phyloP scores from a whole-genome alignment of 2,113 vertebrate genomes.

The Sminthopsis crassicaudata region DNA sequence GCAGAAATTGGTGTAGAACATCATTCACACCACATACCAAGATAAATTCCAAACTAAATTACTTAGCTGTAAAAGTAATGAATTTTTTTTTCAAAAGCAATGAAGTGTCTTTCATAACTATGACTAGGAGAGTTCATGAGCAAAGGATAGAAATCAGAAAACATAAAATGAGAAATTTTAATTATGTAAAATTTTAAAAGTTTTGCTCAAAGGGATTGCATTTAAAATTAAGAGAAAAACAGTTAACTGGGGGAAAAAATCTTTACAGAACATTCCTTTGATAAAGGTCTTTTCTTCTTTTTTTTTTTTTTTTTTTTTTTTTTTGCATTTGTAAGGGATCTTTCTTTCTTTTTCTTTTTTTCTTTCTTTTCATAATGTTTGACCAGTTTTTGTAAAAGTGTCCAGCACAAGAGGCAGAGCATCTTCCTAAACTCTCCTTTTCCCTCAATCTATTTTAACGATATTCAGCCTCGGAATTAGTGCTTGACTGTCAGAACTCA shows the following conservation, averaged over 20 bases:
- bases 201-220: neutral
- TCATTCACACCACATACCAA: neutral
- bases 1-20: neutral
- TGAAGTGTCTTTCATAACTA: neutral
- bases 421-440: too few species aligned
- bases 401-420: too few species aligned
- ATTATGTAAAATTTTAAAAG: too few species aligned
- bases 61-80: neutral
- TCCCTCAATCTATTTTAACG: too few species aligned
- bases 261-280: neutral
- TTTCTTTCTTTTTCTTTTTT: neutral
- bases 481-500: too few species aligned
- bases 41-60: neutral
- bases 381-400: neutral
- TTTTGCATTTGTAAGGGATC: too few species aligned
- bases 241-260: neutral
- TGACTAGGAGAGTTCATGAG: neutral
- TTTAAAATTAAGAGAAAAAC: neutral
- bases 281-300: neutral
- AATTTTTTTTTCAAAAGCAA: neutral
- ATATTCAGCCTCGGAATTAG: too few species aligned
- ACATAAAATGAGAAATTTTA: neutral
- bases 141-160: neutral
- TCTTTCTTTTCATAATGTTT: neutral
- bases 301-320: neutral